These are phyloP conservation scores for Macrotis lagotis DNA, from an alignment of 2,113 vertebrate species.

Conservation along the genomic window DNA sequence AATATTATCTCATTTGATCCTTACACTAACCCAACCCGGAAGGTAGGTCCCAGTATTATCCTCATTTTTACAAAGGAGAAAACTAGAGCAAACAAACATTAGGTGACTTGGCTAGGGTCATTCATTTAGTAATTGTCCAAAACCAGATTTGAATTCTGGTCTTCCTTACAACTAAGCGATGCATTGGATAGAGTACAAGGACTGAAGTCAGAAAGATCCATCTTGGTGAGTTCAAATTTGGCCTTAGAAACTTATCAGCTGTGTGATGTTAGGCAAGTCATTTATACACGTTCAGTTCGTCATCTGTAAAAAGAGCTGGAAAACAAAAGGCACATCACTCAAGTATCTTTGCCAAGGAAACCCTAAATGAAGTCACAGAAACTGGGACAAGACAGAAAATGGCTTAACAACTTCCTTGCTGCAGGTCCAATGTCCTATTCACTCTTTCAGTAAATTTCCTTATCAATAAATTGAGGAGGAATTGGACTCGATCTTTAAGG, in stretches of 20 bases:
- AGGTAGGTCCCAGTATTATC: background rate
- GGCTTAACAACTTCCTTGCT: background rate
- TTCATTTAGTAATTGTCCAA: background rate
- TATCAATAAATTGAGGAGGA: no score
- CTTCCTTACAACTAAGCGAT: background rate
- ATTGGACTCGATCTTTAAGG: no score
- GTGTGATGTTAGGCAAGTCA: no score
- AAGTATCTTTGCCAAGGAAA: no score
- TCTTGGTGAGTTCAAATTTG: no score
- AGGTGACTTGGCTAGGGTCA: background rate
- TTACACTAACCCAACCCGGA: background rate
- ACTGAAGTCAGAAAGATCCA: no score
- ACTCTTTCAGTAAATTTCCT: background rate
- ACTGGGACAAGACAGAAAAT: no score
- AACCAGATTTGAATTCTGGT: background rate
- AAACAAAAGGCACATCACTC: no score
- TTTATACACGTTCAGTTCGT: no score
- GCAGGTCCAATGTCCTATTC: background rate
- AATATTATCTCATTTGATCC: background rate
- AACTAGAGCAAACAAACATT: background rate
- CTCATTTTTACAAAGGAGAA: background rate
- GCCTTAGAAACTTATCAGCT: no score
- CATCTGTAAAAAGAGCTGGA: no score
- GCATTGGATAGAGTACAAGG: background rate
- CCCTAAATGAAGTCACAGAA: no score